These are phyloP conservation scores for Epizoanthus rinbou DNA, from an alignment of 92 coral and sea anemone genomes.

Conservation along the genomic window DNA sequence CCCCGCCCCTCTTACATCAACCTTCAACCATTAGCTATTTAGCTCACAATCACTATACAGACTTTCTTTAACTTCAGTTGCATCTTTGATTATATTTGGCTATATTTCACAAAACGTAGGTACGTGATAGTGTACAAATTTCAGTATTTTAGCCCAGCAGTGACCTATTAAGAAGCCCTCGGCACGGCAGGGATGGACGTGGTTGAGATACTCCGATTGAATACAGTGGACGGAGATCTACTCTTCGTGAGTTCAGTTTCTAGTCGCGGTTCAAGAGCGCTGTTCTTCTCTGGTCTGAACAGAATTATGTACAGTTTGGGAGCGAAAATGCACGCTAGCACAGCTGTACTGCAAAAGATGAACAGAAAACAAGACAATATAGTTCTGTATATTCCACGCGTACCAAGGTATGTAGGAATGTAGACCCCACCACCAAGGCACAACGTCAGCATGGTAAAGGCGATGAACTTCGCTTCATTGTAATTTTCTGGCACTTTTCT, in stretches of 20 bases:
- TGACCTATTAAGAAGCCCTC: too few species aligned
- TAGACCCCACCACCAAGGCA: slow-evolving; percentile 69
- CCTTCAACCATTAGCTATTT: too few species aligned
- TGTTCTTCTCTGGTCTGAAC: slow-evolving; percentile 69
- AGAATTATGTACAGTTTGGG: slow-evolving; percentile 71
- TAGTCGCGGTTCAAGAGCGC: slow-evolving; percentile 14
- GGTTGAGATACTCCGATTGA: too few species aligned
- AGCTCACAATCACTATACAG: too few species aligned
- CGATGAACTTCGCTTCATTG: slow-evolving; percentile 90
- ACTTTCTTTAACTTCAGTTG: too few species aligned
- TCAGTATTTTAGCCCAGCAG: too few species aligned
- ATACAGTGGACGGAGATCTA: neutral
- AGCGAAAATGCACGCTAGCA: slow-evolving; percentile 56
- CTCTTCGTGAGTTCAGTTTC: slow-evolving; percentile 17
- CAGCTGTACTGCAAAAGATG: slow-evolving; percentile 61
- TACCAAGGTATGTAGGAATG: slow-evolving; percentile 69
- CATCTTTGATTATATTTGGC: too few species aligned
- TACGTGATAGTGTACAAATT: too few species aligned
- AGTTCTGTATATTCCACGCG: slow-evolving; percentile 61
- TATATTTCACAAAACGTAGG: too few species aligned
- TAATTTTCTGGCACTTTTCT: slow-evolving; percentile 92
- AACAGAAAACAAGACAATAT: slow-evolving; percentile 57
- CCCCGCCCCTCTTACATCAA: too few species aligned
- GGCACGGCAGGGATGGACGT: neutral
- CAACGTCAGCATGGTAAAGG: slow-evolving; percentile 84